Evolutionary conservation across 2,888 invertebrate species (phyloP), one percentile per base, ranked within the genome.

Genomic region (Latrodectus elegans): DNA sequence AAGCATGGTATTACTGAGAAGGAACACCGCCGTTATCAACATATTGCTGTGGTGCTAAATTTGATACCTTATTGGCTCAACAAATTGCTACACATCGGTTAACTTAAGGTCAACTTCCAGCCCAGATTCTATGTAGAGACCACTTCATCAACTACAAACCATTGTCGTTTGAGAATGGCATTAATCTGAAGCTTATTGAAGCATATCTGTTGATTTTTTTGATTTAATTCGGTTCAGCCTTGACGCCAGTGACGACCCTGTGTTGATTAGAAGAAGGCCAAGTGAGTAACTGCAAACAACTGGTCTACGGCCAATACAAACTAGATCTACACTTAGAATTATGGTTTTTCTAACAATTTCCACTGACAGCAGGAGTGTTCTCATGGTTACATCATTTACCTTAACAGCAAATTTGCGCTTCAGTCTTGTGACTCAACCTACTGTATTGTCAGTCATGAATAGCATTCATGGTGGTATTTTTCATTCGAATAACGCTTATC

Each of bases 321-420:
- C n/a, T 60, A n/a, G 60, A 10, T 6, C 60, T 60, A 11, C 11
- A 60, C n/a, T 15, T 60, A n/a, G 12, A 60, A 60, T 60, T 60
- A 60, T 60, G 60, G 60, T 60, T 15, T 60, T 6, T 0, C 6
- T 0, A 60, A n/a, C 60, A 11, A 60, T 60, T 60, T 60, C 0
- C 10, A 14, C 4, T 55, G 55, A 55, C 55, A 55, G 55, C 49
- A 70, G 70, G 70, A 70, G 70, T 26, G 9, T 26, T 70, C 70
- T 38, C 52, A 17, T 52, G 51, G 51, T 72, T 51, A 72, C 52
- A 3, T 51, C 52, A 51, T 3, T 4, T 51, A 72, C 52, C 51
- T 26, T 72, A 51, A 51, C 72, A 12, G 72, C 72, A 72, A 72
- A 72, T 72, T 72, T 72, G 72, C 51, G 8, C 9, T 14, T 72